Base-by-base conservation (phyloP, 2,113 vertebrate genomes). In the Noturus placidus region DNA sequence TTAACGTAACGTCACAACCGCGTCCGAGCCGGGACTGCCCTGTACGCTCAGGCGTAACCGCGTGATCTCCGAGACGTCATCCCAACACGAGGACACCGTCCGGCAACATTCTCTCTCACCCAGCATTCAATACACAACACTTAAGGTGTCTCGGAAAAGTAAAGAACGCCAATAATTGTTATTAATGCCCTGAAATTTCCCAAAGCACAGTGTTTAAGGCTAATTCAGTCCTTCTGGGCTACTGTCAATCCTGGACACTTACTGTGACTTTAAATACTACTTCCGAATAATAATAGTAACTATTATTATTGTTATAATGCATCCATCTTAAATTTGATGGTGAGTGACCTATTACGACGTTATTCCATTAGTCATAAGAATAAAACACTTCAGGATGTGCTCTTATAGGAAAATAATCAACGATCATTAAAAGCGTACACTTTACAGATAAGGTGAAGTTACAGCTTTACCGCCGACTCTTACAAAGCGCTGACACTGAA, bases 151-250 rank as follows among this genome's bases (percentile, higher is more conserved):
- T 89, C 90, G 91, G 88, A 90, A 91, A 94, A 92, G 88, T 89
- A 93, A 93, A 92, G 91, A 92, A 94, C 42, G 91, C 90, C 92
- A 94, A 93, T 93, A 94, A 95, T 92, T 94, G 92, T 94, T 94
- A 94, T 94, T 94, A 95, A 94, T 94, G 90, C 84, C 52, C 84
- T 59, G 84, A 65, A 65, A 91, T 92, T 89, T 93, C 90, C 89
- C 89, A 89, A 88, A 91, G 90, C 88, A 87, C 90, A 89, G 85
- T 63, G 67, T 93, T 93, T 91, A 92, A 85, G 88, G 77, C 89
- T 85, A 85, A 86, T 92, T 89, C 85, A 11, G 74, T 50, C 25
- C 17, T n/a, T 77, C 82, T 59, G 79, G 80, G 78, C 89, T 90
- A 91, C 85, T 88, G 86, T 89, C 85, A 65, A 61, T 85, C 76